Conservation (phyloP, 1,140 invertebrate species). For the Drosophila watanabei region DNA sequence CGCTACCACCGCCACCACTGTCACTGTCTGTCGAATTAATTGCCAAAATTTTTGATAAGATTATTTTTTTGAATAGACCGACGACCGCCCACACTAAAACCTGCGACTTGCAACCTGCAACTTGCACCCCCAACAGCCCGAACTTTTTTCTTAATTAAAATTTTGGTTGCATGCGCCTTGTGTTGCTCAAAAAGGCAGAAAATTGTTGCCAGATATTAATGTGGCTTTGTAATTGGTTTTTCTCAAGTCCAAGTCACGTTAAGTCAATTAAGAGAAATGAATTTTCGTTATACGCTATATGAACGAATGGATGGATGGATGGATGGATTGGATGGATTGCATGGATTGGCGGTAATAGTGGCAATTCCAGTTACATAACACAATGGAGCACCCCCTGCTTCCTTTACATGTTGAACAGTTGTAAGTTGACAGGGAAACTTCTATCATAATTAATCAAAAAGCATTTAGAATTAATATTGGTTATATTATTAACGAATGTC, state of each 20-base stretch:
- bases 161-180: slow-evolving; percentile 59
- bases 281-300: slow-evolving; percentile 56
- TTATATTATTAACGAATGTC: neutral
- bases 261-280: slow-evolving; percentile 81
- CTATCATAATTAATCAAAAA: neutral
- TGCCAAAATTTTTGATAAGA: slow-evolving; percentile 80
- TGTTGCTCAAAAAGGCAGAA: slow-evolving; percentile 59
- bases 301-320: slow-evolving; percentile 37
- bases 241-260: slow-evolving; percentile 80
- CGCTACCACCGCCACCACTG: slow-evolving; percentile 14
- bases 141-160: slow-evolving; percentile 71
- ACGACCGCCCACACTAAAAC: slow-evolving; percentile 20
- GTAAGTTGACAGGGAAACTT: slow-evolving; percentile 19
- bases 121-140: slow-evolving; percentile 28
- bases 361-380: slow-evolving; percentile 42
- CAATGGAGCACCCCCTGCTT: neutral
- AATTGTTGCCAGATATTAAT: slow-evolving; percentile 80
- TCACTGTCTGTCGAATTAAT: slow-evolving; percentile 59
- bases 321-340: slow-evolving; percentile 42
- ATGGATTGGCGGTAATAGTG: slow-evolving; percentile 16
- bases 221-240: slow-evolving; percentile 81
- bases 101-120: slow-evolving; percentile 2
- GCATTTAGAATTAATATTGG: neutral
- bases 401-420: neutral
- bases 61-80: slow-evolving; percentile 51